A percentile compares a stretch with the other conserved stretches of the same genome.
These are phyloP conservation scores for Acleris holmiana DNA, from an alignment of 2,888 invertebrate species.

Conservation along the genomic window DNA sequence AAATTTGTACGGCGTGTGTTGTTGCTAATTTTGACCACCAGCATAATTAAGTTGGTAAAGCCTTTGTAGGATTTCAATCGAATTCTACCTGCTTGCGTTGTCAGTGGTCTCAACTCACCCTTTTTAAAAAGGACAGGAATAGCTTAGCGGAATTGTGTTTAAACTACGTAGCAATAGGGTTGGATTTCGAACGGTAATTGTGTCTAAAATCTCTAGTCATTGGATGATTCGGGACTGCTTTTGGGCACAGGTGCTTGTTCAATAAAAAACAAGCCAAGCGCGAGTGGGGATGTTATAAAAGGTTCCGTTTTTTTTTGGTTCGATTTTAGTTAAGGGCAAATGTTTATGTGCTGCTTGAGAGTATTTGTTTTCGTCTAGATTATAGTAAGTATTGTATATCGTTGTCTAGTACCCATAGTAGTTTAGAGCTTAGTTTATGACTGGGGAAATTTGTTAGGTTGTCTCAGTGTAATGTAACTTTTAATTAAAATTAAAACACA, in stretches of 20 bases:
- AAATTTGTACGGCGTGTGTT: neutral
- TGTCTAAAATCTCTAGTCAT: conserved; percentile 67
- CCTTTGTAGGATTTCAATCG: conserved; percentile 64
- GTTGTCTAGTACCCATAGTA: too few relatives aligned
- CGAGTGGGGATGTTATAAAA: neutral
- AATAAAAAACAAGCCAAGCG: conserved; percentile 55
- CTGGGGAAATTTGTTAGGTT: too few relatives aligned
- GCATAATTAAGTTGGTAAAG: conserved; percentile 9
- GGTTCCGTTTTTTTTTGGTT: neutral
- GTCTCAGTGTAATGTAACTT: too few relatives aligned
- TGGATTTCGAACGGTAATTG: conserved; percentile 28
- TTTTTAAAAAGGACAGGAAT: conserved; percentile 58
- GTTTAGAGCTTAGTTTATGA: too few relatives aligned
- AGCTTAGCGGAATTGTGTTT: conserved; percentile 34
- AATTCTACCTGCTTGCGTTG: conserved; percentile 75
- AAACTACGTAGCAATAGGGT: neutral
- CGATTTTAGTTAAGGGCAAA: too few relatives aligned
- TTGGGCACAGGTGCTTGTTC: conserved; percentile 72
- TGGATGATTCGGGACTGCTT: conserved; percentile 63
- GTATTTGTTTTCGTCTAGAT: too few relatives aligned
- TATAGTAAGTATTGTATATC: too few relatives aligned
- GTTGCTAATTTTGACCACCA: neutral
- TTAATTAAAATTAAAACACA: too few relatives aligned
- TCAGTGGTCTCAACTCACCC: conserved; percentile 70
- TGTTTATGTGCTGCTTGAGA: too few relatives aligned